These are phyloP conservation scores for Matsumurasca onukii DNA, from an alignment of 1,140 invertebrate species.

Conservation along the genomic window DNA sequence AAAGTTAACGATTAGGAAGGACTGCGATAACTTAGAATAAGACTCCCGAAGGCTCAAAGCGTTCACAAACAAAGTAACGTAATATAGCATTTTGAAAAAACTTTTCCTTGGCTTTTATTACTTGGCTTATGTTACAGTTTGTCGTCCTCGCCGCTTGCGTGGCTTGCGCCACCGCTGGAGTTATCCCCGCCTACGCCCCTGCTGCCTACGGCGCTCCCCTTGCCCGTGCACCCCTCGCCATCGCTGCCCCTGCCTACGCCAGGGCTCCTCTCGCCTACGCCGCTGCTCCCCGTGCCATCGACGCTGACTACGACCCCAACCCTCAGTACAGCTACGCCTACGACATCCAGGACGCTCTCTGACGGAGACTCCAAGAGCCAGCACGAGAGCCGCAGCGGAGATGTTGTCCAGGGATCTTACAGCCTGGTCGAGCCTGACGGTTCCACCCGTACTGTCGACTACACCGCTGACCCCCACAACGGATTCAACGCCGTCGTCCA, in stretches of 20 bases:
- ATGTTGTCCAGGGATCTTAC: too few relatives aligned
- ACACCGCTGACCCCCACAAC: too few relatives aligned
- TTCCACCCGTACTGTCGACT: too few relatives aligned
- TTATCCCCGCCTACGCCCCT: not conserved
- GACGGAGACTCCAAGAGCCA: slow-evolving; percentile 67
- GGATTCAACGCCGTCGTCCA: slow-evolving; percentile 32
- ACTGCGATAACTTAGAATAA: too few relatives aligned
- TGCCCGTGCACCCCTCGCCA: slow-evolving; percentile 41
- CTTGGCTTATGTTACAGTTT: slow-evolving; percentile 46
- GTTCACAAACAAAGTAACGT: too few relatives aligned
- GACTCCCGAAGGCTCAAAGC: too few relatives aligned
- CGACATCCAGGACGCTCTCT: slow-evolving; percentile 53
- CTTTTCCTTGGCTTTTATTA: too few relatives aligned
- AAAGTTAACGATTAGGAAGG: too few relatives aligned
- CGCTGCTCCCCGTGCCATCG: slow-evolving; percentile 40
- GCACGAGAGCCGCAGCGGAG: too few relatives aligned
- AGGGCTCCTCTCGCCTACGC: slow-evolving; percentile 39
- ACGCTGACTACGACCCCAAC: slow-evolving; percentile 34
- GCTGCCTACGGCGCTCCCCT: slow-evolving; percentile 34
- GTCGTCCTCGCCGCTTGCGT: slow-evolving; percentile 43
- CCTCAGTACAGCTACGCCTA: too few relatives aligned
- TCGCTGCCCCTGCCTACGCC: slow-evolving; percentile 43
- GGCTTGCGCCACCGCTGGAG: slow-evolving; percentile 43
- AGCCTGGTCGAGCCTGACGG: too few relatives aligned
- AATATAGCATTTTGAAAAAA: too few relatives aligned